Evolutionary conservation across 2,888 invertebrate species (phyloP), one percentile per base, ranked within the genome.

Genomic region (Heliconius cydno): DNA sequence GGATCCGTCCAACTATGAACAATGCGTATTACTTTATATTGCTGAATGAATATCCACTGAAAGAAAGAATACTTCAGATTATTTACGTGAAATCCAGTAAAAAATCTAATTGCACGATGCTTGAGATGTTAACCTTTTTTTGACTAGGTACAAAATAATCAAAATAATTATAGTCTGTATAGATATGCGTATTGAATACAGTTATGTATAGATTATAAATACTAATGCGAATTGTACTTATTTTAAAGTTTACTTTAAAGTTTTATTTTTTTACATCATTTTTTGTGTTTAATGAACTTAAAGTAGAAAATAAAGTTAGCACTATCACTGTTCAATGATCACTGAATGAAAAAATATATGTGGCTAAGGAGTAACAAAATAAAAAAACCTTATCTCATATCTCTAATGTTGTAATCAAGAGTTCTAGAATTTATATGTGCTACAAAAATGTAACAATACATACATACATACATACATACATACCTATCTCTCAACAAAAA

Each of bases 21-120:
- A 60, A 60, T 38, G 60, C n/a, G 34, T 34, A 73, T 73, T 38
- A 73, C 9, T 73, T 34, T 15, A 60, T 60, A 46, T 70, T 41
- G 70, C 25, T 15, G 41, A 19, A 41, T 70, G 10, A 70, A 41
- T 41, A 41, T 70, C 41, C 41, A 15, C 70, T 46, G 25, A 41
- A n/a, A 15, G 25, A n/a, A 70, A 46, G 28, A 65, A 15, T 65
- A 28, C 28, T 65, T 28, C 0, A 19, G 15, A 28, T 28, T 65
- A 65, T 28, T 28, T 15, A 28, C 7, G 2, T 28, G 25, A 65
- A 13, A 28, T 65, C 3, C 25, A 28, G 6, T 28, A 67, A 67
- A 67, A 66, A 13, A 67, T 9, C 9, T 67, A 34, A 67, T 9
- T 67, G 34, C 19, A 67, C 3, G 1, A 9, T 12, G 28, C 28